These are phyloP conservation scores for Nyctibius grandis DNA, from an alignment of 2,797 vertebrate species.

Conservation along the genomic window DNA sequence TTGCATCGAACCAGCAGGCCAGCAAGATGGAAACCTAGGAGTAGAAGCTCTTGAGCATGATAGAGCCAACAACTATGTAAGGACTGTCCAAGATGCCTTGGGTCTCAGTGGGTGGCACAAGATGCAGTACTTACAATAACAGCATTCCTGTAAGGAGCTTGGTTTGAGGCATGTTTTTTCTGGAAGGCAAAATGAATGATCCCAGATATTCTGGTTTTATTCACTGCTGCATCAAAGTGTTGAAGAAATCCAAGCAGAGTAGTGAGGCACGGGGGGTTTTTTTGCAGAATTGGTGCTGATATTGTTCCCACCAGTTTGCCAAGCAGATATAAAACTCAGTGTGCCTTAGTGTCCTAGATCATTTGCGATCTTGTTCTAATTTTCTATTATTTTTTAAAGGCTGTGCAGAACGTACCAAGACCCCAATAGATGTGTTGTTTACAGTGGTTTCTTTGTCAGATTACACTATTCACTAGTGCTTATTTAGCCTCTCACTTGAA, in stretches of 20 bases:
- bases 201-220: not conserved
- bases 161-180: not conserved
- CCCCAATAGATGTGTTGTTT: not conserved
- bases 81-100: not conserved
- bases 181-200: not conserved
- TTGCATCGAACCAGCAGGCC: not conserved
- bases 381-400: not conserved
- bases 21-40: not conserved
- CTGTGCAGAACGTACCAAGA: not conserved
- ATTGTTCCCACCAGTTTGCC: not conserved
- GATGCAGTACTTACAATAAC: not conserved
- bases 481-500: not conserved
- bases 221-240: not conserved
- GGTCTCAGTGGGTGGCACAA: not conserved
- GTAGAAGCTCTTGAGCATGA: not conserved
- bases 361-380: not conserved
- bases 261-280: fast-evolving
- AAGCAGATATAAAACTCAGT: not conserved
- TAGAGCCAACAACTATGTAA: not conserved
- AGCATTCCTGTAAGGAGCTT: not conserved
- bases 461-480: not conserved
- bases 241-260: not conserved
- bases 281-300: not conserved
- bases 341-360: not conserved
- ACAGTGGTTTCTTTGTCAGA: not conserved